Percentiles rank a stretch among this genome's conserved stretches.
phyloP scores from a whole-genome alignment of 2,888 invertebrate species.

The Pollenia griseotomentosa region DNA sequence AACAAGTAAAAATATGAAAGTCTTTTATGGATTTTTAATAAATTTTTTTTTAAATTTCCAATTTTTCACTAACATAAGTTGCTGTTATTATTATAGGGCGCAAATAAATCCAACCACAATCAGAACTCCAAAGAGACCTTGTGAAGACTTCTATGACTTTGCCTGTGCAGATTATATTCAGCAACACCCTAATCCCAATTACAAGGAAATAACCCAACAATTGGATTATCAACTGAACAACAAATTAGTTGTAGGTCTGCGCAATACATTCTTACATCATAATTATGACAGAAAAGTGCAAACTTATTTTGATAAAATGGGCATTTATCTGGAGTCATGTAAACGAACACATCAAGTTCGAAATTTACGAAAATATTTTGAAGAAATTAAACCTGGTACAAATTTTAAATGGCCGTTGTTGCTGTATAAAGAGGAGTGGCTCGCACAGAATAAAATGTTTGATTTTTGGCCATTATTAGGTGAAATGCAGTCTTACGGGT shows the following conservation, averaged over 20 bases:
- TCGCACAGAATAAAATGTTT: constrained; percentile 69
- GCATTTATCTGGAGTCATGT: constrained; percentile 77
- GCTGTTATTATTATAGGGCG: too few species aligned
- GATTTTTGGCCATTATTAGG: constrained; percentile 76
- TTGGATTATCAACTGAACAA: constrained; percentile 79
- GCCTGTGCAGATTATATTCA: constrained; percentile 79
- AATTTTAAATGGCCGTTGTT: constrained; percentile 77
- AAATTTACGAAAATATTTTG: constrained; percentile 74
- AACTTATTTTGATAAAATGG: constrained; percentile 69
- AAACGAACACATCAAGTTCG: constrained; percentile 39
- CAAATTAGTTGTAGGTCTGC: constrained; percentile 72
- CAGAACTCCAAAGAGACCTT: constrained; percentile 65
- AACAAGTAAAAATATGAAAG: too few species aligned
- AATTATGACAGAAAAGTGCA: not conserved
- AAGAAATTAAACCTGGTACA: constrained; percentile 76
- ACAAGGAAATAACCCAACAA: constrained; percentile 76
- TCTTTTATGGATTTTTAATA: too few species aligned
- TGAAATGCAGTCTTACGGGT: constrained; percentile 76
- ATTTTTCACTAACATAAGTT: too few species aligned
- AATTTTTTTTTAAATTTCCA: too few species aligned
- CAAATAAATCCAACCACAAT: too few species aligned
- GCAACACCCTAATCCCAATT: constrained; percentile 71
- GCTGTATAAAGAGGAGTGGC: constrained; percentile 73
- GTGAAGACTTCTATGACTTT: constrained; percentile 78
- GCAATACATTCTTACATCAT: constrained; percentile 45